Percentiles rank a stretch among this genome's conserved stretches.
Evolutionary conservation across 2,113 vertebrate species (phyloP).

Genomic region (Saguinus imperator): DNA sequence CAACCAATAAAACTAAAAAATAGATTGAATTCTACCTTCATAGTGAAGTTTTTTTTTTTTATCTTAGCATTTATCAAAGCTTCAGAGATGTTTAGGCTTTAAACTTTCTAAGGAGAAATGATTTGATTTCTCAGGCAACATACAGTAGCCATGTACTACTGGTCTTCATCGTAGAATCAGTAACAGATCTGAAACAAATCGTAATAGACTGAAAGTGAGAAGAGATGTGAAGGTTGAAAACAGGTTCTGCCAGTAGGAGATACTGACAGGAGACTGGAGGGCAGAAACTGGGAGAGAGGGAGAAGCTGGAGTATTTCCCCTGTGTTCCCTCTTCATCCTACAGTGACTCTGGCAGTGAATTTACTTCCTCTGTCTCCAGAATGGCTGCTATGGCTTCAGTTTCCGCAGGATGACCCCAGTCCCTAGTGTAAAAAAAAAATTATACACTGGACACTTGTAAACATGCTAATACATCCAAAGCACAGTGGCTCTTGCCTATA

Average conservation of each 20-base stretch:
- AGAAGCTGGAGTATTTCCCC: neutral
- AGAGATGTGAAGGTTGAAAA: neutral
- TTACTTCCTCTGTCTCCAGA: neutral
- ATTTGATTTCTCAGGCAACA: neutral
- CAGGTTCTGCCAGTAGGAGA: too few relatives aligned
- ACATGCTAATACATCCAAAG: neutral
- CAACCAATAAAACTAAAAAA: neutral
- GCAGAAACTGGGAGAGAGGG: neutral
- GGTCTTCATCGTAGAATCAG: neutral
- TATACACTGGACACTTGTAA: neutral
- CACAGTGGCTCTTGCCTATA: too few relatives aligned
- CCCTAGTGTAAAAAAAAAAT: neutral
- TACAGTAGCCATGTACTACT: neutral
- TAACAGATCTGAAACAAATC: neutral
- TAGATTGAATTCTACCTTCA: neutral
- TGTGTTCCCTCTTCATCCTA: fast-evolving
- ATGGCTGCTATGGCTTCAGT: neutral
- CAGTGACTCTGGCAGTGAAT: neutral
- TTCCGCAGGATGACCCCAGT: neutral
- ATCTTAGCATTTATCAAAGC: neutral
- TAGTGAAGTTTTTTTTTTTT: neutral
- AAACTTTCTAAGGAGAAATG: neutral
- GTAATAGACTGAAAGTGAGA: neutral
- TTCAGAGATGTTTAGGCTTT: neutral
- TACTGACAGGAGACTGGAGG: neutral